Evolutionary conservation across 2,113 vertebrate genomes (phyloP).

Genomic region (Plestiodon gilberti): DNA sequence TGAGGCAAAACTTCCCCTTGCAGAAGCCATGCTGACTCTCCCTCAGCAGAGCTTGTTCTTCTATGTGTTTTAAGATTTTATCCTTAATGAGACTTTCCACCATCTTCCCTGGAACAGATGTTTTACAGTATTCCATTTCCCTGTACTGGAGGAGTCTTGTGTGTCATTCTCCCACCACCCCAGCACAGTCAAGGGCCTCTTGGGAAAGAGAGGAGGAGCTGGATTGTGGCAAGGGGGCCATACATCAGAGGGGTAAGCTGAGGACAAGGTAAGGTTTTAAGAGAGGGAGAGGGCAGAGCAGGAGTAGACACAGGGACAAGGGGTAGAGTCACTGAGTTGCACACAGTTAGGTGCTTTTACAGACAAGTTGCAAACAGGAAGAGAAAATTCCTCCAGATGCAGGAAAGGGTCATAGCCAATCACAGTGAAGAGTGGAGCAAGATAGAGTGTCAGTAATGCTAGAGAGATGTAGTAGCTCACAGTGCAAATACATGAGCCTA

Average conservation of each 20-base stretch:
- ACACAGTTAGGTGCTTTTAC: background rate
- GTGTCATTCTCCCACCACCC: background rate
- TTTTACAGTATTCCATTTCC: too few species aligned
- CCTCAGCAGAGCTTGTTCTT: too few species aligned
- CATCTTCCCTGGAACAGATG: too few species aligned
- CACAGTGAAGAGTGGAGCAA: background rate
- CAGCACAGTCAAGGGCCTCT: too few species aligned
- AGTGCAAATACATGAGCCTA: too few species aligned
- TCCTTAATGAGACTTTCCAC: too few species aligned
- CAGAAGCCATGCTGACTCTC: too few species aligned
- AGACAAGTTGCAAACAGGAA: background rate
- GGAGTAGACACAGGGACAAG: background rate
- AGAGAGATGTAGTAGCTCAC: background rate
- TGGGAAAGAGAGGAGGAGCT: too few species aligned
- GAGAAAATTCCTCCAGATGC: background rate
- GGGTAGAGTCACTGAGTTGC: background rate
- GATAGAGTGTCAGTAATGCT: background rate
- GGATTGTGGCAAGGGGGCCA: background rate
- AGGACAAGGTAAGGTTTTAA: too few species aligned
- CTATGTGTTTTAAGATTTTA: too few species aligned
- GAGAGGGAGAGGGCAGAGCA: background rate
- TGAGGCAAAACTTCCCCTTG: too few species aligned
- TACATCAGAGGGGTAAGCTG: background rate
- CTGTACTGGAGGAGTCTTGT: too few species aligned
- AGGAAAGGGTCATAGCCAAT: background rate